Percentiles rank a stretch among this genome's conserved stretches.
These are phyloP conservation scores for Drosophila kurseongensis DNA, from an alignment of 1,140 invertebrate genomes.

Conservation along the genomic window DNA sequence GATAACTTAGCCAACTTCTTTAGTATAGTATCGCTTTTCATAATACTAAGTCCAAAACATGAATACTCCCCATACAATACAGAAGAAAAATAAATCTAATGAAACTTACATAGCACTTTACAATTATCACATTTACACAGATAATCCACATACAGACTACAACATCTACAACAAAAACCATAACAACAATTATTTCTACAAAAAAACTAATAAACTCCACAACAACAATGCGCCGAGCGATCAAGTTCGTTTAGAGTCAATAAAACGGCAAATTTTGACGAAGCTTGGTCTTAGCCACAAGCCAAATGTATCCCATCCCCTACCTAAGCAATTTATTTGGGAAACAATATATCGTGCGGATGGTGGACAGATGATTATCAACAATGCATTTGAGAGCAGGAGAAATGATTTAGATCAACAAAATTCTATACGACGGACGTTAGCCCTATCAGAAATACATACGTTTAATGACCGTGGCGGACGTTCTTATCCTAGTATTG, in stretches of 20 bases:
- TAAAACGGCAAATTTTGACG: conserved; percentile 90
- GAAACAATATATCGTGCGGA: conserved; percentile 89
- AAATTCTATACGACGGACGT: conserved; percentile 4
- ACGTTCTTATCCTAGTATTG: conserved; percentile 3
- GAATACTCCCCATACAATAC: conserved; percentile 8
- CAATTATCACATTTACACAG: conserved; percentile 78
- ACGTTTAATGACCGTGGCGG: background rate
- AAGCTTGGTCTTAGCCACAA: conserved; percentile 89
- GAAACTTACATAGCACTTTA: conserved; percentile 67
- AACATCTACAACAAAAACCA: conserved; percentile 62
- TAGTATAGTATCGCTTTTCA: background rate
- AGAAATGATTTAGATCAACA: conserved; percentile 9
- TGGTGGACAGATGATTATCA: conserved; percentile 56
- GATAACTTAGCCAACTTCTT: no score
- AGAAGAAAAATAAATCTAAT: conserved; percentile 12
- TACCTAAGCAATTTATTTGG: conserved; percentile 89
- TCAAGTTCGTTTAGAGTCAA: conserved; percentile 89
- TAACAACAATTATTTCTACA: conserved; percentile 60
- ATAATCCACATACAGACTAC: conserved; percentile 75
- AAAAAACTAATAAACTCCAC: conserved; percentile 48
- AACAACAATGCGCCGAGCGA: conserved; percentile 84
- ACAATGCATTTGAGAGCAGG: conserved; percentile 46
- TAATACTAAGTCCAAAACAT: background rate
- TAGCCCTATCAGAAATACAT: background rate
- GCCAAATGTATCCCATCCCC: conserved; percentile 89